phyloP scores from a whole-genome alignment of 2,888 invertebrate genomes.

The Epinotia demarniana region DNA sequence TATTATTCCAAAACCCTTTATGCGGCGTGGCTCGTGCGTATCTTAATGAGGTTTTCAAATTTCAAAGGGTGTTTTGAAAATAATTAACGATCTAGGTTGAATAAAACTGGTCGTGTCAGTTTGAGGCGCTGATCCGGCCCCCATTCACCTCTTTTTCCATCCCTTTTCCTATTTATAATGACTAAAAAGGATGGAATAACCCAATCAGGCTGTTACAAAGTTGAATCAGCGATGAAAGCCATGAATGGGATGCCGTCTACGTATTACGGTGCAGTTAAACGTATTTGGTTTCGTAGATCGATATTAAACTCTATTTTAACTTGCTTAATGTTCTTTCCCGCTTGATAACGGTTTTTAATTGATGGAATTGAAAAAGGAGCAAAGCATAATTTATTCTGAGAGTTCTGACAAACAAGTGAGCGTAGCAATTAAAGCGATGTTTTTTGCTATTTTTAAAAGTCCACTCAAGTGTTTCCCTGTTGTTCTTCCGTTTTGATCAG shows the following conservation, averaged over 20 bases:
- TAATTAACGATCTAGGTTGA: slow-evolving; percentile 74
- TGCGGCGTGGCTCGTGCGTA: slow-evolving; percentile 67
- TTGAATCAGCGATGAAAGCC: slow-evolving; percentile 10
- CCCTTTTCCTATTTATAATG: slow-evolving; percentile 12
- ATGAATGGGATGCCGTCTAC: slow-evolving; percentile 7
- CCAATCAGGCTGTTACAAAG: slow-evolving; percentile 17
- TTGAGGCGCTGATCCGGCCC: slow-evolving; percentile 49
- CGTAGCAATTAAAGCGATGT: not conserved
- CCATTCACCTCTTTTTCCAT: slow-evolving; percentile 12
- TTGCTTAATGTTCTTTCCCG: not conserved
- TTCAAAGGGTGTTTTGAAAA: slow-evolving; percentile 78
- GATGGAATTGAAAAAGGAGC: not conserved
- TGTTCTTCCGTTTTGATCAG: not conserved
- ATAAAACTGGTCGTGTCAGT: slow-evolving; percentile 51
- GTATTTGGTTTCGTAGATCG: not conserved
- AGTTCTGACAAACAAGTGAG: slow-evolving; percentile 4
- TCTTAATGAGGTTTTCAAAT: slow-evolving; percentile 82
- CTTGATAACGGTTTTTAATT: not conserved
- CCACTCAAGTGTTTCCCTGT: too few relatives aligned
- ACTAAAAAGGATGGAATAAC: slow-evolving; percentile 17
- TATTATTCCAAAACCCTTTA: slow-evolving; percentile 75
- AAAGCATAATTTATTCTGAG: not conserved
- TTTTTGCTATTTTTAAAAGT: too few relatives aligned
- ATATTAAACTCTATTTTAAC: not conserved
- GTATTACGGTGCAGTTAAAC: not conserved